Evolutionary conservation across 2,797 vertebrate species (phyloP), one percentile per base, ranked within the genome.

Genomic region (Pseudochirops corinnae): DNA sequence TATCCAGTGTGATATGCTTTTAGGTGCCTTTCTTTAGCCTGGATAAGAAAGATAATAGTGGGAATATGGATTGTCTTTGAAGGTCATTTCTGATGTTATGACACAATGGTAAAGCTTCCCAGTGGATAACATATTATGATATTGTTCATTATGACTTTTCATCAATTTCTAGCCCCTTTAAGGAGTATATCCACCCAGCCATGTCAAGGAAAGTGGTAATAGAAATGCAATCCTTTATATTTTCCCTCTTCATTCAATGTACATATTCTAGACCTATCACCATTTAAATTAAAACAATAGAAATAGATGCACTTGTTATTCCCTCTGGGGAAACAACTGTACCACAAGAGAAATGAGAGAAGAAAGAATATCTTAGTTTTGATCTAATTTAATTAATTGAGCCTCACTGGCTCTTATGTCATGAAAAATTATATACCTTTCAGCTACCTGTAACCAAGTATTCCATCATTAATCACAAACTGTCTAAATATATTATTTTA

Each of bases 251-350:
- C 74, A 46, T 46, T 52, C 28, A 4, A 4, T 7, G 62, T 55
- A 50, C 7, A 46, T 87, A 6, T 29, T 74, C 74, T 56, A 82
- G 11, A 53, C 39, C 26, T 39, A 12, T n/a, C 57, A 53, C 0
- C 12, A 31, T 92, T 97, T 96, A 11, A 58, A 67, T 33, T 56
- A 93, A 94, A 96, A 92, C 18, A 93, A 62, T 93, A 87, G 92
- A 53, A 95, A 39, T 90, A 0, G 46, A 18, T 52, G 0, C 56
- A 74, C 0, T 0, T 94, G 21, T 46, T 93, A 56, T 96, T 93
- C 56, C 94, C 55, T 87, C 57, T 94, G 67, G n/a, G 95, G 14
- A 58, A 93, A 91, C 55, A 9, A 90, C 18, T 62, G 1, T 28
- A 56, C 28, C 31, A 50, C 53, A 9, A 90, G 13, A 87, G 74